Conservation (phyloP, 2,888 invertebrate genomes). For the Sepiola atlantica region DNA sequence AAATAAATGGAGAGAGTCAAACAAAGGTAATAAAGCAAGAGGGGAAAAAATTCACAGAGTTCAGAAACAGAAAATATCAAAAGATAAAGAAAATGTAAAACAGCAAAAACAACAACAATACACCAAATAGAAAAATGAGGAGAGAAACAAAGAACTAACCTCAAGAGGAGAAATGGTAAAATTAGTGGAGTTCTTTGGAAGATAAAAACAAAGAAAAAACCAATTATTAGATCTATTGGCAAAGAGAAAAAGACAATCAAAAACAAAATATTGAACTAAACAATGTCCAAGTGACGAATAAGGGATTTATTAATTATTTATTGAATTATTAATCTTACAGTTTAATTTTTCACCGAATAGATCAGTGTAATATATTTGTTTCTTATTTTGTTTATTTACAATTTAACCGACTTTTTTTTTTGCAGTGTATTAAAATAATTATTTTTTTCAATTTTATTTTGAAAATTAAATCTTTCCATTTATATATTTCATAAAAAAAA, state of each 20-base stretch:
- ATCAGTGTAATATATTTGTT: too few species aligned
- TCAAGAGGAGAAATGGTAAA: constrained; percentile 1
- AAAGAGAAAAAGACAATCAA: background rate
- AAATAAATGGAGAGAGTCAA: background rate
- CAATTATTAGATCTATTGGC: background rate
- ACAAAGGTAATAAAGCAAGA: background rate
- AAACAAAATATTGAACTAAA: too few species aligned
- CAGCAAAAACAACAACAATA: background rate
- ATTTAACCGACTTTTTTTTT: too few species aligned
- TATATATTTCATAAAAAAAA: too few species aligned
- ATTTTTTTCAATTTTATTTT: too few species aligned
- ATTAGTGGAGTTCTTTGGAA: constrained; percentile 19
- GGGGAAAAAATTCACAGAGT: background rate
- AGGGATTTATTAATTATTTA: too few species aligned
- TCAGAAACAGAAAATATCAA: background rate
- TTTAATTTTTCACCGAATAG: too few species aligned
- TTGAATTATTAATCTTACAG: too few species aligned
- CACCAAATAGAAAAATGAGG: background rate
- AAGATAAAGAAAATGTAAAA: background rate
- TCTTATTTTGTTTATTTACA: too few species aligned
- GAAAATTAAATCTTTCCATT: too few species aligned
- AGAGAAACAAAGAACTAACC: constrained; percentile 32
- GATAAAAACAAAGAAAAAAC: background rate
- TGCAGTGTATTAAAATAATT: too few species aligned
- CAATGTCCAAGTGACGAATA: too few species aligned